Conservation (phyloP, 2,888 invertebrate species). For the Ceramica pisi region DNA sequence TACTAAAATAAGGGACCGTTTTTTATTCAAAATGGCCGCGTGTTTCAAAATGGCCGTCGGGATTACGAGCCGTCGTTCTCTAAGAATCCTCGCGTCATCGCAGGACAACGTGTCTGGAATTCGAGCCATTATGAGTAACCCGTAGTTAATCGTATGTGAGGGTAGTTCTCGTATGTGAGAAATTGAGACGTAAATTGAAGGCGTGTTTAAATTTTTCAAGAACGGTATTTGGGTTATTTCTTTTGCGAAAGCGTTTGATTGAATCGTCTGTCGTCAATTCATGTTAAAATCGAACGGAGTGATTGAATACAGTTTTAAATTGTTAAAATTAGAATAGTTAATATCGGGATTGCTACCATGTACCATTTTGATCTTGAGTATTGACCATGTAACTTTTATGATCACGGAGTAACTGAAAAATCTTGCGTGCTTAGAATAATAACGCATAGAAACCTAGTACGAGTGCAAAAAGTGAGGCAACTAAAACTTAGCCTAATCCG, state of each 20-base stretch:
- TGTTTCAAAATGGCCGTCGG: slow-evolving; percentile 67
- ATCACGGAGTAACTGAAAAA: no score
- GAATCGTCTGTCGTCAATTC: neutral
- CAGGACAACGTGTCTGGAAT: slow-evolving; percentile 80
- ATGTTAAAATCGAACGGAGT: neutral
- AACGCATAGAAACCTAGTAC: no score
- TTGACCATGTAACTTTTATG: no score
- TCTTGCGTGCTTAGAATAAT: no score
- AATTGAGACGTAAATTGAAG: slow-evolving; percentile 46
- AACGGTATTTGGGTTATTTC: slow-evolving; percentile 13
- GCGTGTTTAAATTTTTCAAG: slow-evolving; percentile 35
- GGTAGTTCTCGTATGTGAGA: slow-evolving; percentile 50
- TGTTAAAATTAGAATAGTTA: neutral
- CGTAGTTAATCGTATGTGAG: slow-evolving; percentile 66
- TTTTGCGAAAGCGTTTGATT: slow-evolving; percentile 1
- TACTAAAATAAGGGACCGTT: slow-evolving; percentile 61
- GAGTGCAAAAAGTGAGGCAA: no score
- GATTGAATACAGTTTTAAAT: neutral
- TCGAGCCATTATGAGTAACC: slow-evolving; percentile 70
- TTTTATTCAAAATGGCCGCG: slow-evolving; percentile 62
- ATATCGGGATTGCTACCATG: no score
- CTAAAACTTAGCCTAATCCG: no score
- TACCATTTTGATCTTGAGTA: no score
- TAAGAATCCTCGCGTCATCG: slow-evolving; percentile 69
- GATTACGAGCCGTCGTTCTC: slow-evolving; percentile 58